Evolutionary conservation across 2,113 vertebrate species (phyloP), one percentile per base, ranked within the genome.

Genomic region (Leptobrachium leishanense): DNA sequence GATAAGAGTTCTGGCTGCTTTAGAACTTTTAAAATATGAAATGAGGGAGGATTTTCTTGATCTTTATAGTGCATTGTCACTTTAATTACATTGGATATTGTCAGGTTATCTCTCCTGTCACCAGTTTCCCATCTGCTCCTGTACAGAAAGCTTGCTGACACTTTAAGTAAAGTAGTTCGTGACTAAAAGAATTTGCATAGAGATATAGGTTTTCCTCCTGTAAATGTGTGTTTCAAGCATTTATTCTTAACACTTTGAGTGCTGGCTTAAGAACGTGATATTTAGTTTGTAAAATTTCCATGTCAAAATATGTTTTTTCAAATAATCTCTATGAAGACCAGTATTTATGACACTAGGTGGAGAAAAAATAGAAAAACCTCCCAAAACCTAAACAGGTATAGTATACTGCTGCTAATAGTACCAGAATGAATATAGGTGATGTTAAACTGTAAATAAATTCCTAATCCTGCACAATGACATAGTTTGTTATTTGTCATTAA

Each of bases 111-210:
- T 79, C 70, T 79, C 43, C 63, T 79, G 69, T 73, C 70, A 79
- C 31, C 40, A 55, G 46, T 44, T 73, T 79, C 69, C 40, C 70
- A n/a, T 72, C 59, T 55, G 40, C 57, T 31, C 31, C 46, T 20
- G 59, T 9, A 20, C 6, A 39, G 8, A n/a, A 39, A 73, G 55
- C 43, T 10, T 72, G 68, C 54, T 79, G 76, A 78, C 68, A 78
- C 39, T 42, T 71, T 42, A 72, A 79, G 71, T 79, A 65, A 79
- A 72, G 72, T 71, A 42, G 68, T 78, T 78, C 46, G 63, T 72
- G 59, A 79, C 68, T 65, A 43, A 68, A 72, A 43, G 57, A 15
- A 72, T 79, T 72, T 79, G 59, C 69, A 73, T 79, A 71, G 66
- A 41, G 2, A 55, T 65, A 43, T 55, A 57, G 68, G 55, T 69